Conservation (phyloP, 2,888 invertebrate genomes). For the Acronicta psi region DNA sequence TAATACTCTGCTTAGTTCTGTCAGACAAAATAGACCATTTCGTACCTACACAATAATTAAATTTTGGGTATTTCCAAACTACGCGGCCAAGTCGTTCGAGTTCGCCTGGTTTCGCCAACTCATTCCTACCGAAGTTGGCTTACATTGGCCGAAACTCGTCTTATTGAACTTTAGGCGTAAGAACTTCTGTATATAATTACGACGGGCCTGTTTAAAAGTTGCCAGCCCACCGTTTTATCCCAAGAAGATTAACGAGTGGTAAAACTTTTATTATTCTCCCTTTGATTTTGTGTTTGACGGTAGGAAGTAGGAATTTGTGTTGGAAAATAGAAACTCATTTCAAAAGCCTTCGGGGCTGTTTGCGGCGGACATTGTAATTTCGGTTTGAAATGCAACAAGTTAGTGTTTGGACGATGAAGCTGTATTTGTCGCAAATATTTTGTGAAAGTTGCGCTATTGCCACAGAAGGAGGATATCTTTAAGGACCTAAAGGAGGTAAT, state of each 20-base stretch:
- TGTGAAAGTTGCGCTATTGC: no score
- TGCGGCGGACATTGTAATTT: slow-evolving; percentile 23
- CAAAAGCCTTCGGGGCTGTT: slow-evolving; percentile 16
- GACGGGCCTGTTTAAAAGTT: slow-evolving; percentile 48
- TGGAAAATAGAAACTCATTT: slow-evolving; percentile 27
- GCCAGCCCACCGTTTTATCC: slow-evolving; percentile 32
- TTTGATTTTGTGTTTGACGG: slow-evolving; percentile 18
- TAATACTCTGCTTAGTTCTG: background rate
- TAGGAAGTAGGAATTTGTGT: slow-evolving; percentile 18
- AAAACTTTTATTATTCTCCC: slow-evolving; percentile 33
- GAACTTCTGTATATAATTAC: slow-evolving; percentile 56
- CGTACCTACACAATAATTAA: slow-evolving; percentile 43
- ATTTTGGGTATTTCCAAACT: slow-evolving; percentile 47
- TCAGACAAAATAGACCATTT: slow-evolving; percentile 19
- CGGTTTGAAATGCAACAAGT: slow-evolving; percentile 5
- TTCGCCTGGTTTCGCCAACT: slow-evolving; percentile 26
- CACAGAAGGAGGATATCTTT: no score
- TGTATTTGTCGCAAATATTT: background rate
- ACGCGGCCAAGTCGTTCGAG: slow-evolving; percentile 32
- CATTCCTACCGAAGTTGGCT: slow-evolving; percentile 44
- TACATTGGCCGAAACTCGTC: slow-evolving; percentile 44
- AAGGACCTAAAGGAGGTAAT: no score
- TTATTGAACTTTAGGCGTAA: slow-evolving; percentile 43
- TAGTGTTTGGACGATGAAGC: slow-evolving; percentile 1
- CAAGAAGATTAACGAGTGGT: slow-evolving; percentile 48